Base-by-base conservation (phyloP, 2,797 vertebrate genomes). In the Stomatorhinus walkeri region DNA sequence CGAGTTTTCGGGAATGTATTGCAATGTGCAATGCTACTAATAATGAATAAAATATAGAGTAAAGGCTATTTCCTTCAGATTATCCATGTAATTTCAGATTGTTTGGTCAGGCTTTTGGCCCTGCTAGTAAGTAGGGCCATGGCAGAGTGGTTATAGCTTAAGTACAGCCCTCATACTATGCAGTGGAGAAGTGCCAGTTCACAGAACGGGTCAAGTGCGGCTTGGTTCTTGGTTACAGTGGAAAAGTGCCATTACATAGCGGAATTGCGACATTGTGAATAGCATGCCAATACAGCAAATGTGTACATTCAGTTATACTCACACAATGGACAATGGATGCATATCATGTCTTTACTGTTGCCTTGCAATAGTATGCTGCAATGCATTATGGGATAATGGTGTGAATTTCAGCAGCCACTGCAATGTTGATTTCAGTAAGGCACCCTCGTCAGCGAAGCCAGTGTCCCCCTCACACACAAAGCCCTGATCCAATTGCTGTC, bases 361-460 rank as follows among this genome's bases (percentile, higher is more conserved):
- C 72, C 28, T 79, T 79, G 61, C 32, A 19, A 19, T 40, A 46
- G 36, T 8, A 79, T 43, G 32, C 72, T 79, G 72, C 36, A 79
- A 43, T 79, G 72, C 72, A 79, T 36, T 51, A 22, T 24, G 68
- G 49, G 52, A 28, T 61, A 68, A 19, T 64, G 56, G 40, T 51
- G 81, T 89, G 28, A 61, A 84, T 88, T 48, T 88, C 48, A 52
- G 88, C 24, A 36, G 54, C 12, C 43, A 51, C 48, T 49, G 81
- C 46, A 24, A 84, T 84, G 48, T 84, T 22, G 56, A 85, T 89
- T 56, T 87, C 84, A 14, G 24, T 89, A 72, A 51, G 10, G 48
- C 24, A 68, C 51, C 24, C 54, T 28, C 9, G 4, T 54, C 49
- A 61, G 52, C 1, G 10, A 48, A 24, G 9, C 54, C 32, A 12